A percentile compares a stretch with the other conserved stretches of the same genome.
Evolutionary conservation across 2,888 invertebrate species (phyloP).

Genomic region (Lithophane socia): DNA sequence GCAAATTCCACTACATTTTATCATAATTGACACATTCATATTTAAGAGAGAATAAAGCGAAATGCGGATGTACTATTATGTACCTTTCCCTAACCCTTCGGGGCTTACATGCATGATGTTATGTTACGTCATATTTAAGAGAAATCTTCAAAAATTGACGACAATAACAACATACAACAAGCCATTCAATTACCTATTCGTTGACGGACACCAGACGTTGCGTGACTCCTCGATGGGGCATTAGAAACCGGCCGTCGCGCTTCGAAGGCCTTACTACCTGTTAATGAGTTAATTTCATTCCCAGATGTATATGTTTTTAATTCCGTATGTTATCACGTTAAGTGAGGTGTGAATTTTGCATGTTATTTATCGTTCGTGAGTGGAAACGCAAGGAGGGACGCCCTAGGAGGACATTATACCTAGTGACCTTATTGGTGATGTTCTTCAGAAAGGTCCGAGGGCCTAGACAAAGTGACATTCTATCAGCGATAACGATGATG

Average conservation of each 20-base stretch:
- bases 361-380: neutral
- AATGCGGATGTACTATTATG: neutral
- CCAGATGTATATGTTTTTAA: slow-evolving; percentile 46
- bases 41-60: neutral
- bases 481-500: too few species aligned
- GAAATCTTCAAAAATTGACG: slow-evolving; percentile 30
- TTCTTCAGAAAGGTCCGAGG: too few species aligned
- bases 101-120: neutral
- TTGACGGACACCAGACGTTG: slow-evolving; percentile 40
- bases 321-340: slow-evolving; percentile 47
- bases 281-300: slow-evolving; percentile 56
- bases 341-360: slow-evolving; percentile 48
- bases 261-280: slow-evolving; percentile 33
- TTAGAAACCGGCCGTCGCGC: slow-evolving; percentile 62
- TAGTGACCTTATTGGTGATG: too few species aligned
- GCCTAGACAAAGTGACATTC: too few species aligned
- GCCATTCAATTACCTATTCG: slow-evolving; percentile 13
- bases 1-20: neutral
- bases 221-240: slow-evolving; percentile 44
- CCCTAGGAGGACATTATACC: too few species aligned
- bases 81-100: neutral
- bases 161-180: slow-evolving; percentile 10
- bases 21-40: neutral
- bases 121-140: slow-evolving; percentile 8
- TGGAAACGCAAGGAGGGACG: too few species aligned